Percentiles rank a stretch among this genome's conserved stretches.
Conservation (phyloP, 2,797 vertebrate genomes). For the Perdix hodgsoniae region DNA sequence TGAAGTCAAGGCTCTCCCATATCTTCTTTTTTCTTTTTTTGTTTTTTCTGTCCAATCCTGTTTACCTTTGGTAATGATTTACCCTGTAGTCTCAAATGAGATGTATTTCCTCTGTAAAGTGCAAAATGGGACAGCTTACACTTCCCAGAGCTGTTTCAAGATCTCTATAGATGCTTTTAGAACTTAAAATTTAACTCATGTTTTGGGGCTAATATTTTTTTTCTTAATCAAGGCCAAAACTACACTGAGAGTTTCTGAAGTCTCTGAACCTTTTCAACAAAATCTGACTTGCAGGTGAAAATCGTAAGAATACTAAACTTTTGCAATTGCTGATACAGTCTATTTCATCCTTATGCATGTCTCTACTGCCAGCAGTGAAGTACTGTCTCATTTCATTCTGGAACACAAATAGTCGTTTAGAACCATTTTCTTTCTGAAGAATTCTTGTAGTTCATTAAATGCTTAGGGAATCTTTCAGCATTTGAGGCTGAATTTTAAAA, state of each 20-base stretch:
- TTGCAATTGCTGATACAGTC: neutral
- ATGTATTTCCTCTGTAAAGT: neutral
- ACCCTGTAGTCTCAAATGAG: neutral
- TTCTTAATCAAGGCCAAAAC: neutral
- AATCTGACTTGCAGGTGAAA: neutral
- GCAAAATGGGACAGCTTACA: neutral
- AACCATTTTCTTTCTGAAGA: neutral
- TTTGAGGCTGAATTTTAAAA: neutral
- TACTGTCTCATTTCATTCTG: neutral
- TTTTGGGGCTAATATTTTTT: neutral
- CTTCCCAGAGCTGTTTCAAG: neutral
- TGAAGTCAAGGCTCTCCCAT: neutral
- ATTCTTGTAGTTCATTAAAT: neutral
- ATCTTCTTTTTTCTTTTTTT: neutral
- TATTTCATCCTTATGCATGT: neutral
- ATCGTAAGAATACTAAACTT: neutral
- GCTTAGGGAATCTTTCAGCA: neutral
- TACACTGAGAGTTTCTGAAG: neutral
- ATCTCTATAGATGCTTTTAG: neutral
- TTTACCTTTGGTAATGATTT: neutral
- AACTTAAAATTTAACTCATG: neutral
- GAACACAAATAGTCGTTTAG: neutral
- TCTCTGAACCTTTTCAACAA: neutral
- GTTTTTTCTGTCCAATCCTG: neutral
- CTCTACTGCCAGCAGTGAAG: neutral